A percentile compares a stretch with the other conserved stretches of the same genome.
These are phyloP conservation scores for Echinarachnius parma DNA, from an alignment of 53 echinoderm and acorn worm genomes.

Conservation along the genomic window DNA sequence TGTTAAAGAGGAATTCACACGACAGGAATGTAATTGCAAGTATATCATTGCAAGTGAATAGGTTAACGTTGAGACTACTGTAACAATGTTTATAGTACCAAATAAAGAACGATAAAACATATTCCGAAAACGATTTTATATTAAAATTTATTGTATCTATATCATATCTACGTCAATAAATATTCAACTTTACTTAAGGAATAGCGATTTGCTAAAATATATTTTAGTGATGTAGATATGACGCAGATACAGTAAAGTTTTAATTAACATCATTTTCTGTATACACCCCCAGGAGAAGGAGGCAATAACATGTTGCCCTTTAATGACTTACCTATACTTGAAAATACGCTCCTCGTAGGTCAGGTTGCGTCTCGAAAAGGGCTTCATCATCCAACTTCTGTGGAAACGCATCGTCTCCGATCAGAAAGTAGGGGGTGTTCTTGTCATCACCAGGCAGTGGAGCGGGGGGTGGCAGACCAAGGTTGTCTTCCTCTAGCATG, in stretches of 20 bases:
- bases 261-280: no score
- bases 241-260: no score
- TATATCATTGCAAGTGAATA: not conserved
- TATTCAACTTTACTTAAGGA: no score
- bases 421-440: constrained; percentile 23
- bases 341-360: constrained; percentile 38
- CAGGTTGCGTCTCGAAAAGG: constrained; percentile 29
- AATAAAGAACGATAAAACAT: no score
- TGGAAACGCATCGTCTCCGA: constrained; percentile 54
- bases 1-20: not conserved
- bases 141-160: no score
- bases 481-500: not conserved
- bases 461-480: constrained; percentile 42
- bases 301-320: not conserved
- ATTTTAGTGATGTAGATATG: no score
- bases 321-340: constrained; percentile 19
- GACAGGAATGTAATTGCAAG: not conserved
- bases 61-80: not conserved
- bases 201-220: no score
- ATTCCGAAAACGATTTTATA: no score
- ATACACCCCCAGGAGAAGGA: no score
- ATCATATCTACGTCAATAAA: no score
- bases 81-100: not conserved
- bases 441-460: constrained; percentile 21
- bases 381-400: constrained; percentile 37